These are phyloP conservation scores for Acanthopagrus latus DNA, from an alignment of 2,797 vertebrate genomes.

Conservation along the genomic window DNA sequence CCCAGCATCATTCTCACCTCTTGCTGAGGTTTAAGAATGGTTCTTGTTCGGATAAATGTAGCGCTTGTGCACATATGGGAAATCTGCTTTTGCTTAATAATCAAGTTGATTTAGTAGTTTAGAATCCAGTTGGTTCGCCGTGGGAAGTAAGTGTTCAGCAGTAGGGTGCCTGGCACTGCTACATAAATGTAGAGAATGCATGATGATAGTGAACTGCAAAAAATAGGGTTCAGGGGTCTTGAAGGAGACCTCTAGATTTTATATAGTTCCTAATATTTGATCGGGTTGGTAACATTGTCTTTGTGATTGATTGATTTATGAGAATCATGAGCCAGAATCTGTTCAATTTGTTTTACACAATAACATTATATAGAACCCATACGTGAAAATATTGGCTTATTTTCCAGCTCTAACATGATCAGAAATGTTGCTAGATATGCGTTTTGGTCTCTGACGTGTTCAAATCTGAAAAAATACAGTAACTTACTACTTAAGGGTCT, in stretches of 20 bases:
- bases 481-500: no score
- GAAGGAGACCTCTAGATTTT: background rate
- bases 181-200: slow-evolving; percentile 9
- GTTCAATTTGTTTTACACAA: background rate
- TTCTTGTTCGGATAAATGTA: background rate
- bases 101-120: background rate
- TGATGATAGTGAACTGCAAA: slow-evolving; percentile 12
- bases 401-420: background rate
- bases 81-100: slow-evolving; percentile 11
- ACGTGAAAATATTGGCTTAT: background rate
- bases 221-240: background rate
- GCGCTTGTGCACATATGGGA: background rate
- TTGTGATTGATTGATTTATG: background rate
- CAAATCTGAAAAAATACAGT: no score
- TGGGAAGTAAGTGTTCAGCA: background rate
- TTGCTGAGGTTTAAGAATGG: background rate
- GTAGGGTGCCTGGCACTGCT: background rate
- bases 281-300: background rate
- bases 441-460: no score
- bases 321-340: background rate
- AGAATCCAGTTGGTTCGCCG: slow-evolving; percentile 5
- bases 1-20: background rate
- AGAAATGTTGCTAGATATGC: no score
- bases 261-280: background rate
- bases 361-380: background rate